phyloP scores from a whole-genome alignment of 2,113 vertebrate species.

The Marmota monax region DNA sequence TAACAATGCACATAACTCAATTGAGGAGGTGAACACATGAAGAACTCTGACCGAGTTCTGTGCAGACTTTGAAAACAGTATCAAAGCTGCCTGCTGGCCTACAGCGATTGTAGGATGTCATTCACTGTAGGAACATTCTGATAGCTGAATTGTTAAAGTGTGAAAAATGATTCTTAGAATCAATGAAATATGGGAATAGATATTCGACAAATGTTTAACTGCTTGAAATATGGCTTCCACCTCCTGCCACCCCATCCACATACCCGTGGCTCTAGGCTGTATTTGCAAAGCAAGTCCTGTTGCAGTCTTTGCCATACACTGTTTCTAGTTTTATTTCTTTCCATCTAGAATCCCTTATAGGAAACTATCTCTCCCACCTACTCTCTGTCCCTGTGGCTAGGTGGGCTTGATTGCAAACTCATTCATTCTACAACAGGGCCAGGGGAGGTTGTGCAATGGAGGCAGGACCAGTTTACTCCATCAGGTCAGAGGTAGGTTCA shows the following conservation, averaged over 20 bases:
- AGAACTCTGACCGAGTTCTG: slow-evolving; percentile 22
- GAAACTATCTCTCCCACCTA: background rate
- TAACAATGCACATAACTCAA: slow-evolving; percentile 23
- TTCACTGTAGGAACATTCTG: slow-evolving; percentile 44
- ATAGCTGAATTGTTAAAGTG: slow-evolving; percentile 26
- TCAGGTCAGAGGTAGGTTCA: background rate
- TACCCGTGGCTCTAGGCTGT: background rate
- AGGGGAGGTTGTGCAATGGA: background rate
- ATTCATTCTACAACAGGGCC: background rate
- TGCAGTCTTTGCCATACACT: background rate
- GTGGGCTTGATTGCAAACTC: background rate
- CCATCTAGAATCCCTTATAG: background rate
- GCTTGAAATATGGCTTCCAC: background rate
- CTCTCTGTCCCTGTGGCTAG: background rate
- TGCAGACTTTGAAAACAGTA: slow-evolving; percentile 53
- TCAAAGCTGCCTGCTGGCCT: slow-evolving; percentile 45
- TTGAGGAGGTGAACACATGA: slow-evolving; percentile 33
- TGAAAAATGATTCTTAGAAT: slow-evolving; percentile 42
- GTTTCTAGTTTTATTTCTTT: background rate
- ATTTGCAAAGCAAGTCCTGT: background rate
- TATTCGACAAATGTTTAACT: background rate
- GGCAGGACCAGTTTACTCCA: background rate
- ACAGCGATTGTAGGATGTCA: background rate
- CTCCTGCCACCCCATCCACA: rapidly evolving
- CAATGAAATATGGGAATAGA: slow-evolving; percentile 10